Conservation (phyloP, 2,113 vertebrate species). For the Mesitornis unicolor region DNA sequence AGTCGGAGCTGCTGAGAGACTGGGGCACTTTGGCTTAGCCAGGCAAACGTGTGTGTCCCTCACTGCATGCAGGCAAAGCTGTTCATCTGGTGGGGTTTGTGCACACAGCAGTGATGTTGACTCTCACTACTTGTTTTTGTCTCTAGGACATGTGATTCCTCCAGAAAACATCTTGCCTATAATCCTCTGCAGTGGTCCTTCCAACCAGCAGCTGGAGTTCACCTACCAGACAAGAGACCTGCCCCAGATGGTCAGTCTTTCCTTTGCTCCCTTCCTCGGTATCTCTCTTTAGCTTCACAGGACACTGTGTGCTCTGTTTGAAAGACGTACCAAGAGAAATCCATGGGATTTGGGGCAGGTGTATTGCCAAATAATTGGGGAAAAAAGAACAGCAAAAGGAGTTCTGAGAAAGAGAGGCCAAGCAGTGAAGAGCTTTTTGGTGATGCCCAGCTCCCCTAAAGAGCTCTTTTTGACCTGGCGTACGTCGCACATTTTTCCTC, state of each 20-base stretch:
- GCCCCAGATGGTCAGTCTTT: conserved; percentile 79
- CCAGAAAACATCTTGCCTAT: conserved; percentile 91
- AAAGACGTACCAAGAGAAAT: background rate
- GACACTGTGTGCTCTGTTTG: background rate
- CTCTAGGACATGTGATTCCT: conserved; percentile 91
- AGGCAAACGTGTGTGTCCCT: accelerated
- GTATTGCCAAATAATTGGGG: background rate
- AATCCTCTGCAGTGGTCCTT: conserved; percentile 86
- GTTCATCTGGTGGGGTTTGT: background rate
- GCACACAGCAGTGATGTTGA: background rate
- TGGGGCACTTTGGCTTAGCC: background rate
- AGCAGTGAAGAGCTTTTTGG: background rate
- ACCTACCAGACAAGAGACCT: conserved; percentile 89
- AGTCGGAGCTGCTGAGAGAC: background rate
- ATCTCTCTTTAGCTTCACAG: background rate
- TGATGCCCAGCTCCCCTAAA: background rate
- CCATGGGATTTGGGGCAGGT: background rate
- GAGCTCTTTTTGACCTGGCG: background rate
- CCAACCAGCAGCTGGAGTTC: conserved; percentile 91
- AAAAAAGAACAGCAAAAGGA: background rate
- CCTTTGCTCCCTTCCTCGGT: background rate
- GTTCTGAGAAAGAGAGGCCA: background rate
- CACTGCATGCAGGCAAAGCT: background rate
- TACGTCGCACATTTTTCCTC: background rate
- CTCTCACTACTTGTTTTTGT: background rate